Base-by-base conservation (phyloP, 30 jellyfish, hydroid and myxozoan genomes). In the Aurelia sp. region DNA sequence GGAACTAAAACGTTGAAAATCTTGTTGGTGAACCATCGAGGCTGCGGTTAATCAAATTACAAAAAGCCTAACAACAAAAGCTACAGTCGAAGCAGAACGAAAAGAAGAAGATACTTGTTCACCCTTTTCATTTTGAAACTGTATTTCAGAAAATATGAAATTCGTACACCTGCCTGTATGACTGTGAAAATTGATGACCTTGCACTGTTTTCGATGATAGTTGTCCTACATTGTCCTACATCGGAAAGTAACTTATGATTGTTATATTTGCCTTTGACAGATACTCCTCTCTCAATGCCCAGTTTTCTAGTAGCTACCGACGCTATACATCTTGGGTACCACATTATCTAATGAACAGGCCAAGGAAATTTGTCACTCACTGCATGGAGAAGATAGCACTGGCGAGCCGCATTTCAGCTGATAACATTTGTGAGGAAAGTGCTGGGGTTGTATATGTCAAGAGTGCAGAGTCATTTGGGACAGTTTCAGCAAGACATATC, bases 331-430 rank as follows among this genome's bases (percentile, higher is more conserved):
- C 71, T 5, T 66, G 74, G 81, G 41, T 87, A 13, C 96, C 96
- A 6, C 41, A 55, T 21, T 88, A 59, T 40, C 65, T 80, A 8
- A 47, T 27, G 19, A 58, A 87, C 33, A 38, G 92, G 5, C 97
- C 96, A 48, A 19, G 80, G 7, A 60, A 64, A 24, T 87, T 87
- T 48, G 85, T 77, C 0, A 53, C 72, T 9, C 96, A 87, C 64
- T 87, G 96, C 66, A 50, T 87, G 80, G 90, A 64, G 60, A 87
- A 75, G 61, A 21, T 76, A 8, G 78, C 80, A 66, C 13, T 64
- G 60, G 90, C 86, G 7, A 12, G 55, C 4, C 16, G 53, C 24
- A 55, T 75, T 57, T 17, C 61, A 12, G 24, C 88, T 57, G 61
- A 41, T 8, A 21, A 44, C 35, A 72, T 81, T 11, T 2, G 4